phyloP scores from a whole-genome alignment of 2,113 vertebrate genomes.

The Nasalis larvatus region DNA sequence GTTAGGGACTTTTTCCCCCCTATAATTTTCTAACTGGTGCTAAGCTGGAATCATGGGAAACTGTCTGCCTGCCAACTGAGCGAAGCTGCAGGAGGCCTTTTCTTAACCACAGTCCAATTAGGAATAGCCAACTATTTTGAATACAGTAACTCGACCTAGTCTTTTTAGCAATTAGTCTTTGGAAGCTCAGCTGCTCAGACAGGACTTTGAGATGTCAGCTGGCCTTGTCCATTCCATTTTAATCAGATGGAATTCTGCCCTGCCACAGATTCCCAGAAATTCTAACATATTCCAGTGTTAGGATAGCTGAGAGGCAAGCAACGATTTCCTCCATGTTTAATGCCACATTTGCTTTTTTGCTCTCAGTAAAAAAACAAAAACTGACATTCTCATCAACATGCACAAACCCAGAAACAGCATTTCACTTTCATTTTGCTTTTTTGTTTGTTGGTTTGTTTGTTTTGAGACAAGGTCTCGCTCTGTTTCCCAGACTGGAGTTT shows the following conservation, averaged over 20 bases:
- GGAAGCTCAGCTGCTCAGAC: not conserved
- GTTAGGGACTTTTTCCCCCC: not conserved
- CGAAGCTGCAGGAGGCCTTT: not conserved
- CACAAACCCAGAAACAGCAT: not conserved
- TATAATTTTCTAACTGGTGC: not conserved
- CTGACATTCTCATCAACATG: not conserved
- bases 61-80: not conserved
- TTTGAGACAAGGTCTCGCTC: too few species aligned
- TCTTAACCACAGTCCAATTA: not conserved
- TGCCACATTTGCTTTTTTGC: not conserved
- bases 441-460: too few species aligned
- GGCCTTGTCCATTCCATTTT: not conserved
- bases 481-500: too few species aligned
- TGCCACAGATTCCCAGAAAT: not conserved
- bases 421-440: not conserved
- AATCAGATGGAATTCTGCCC: not conserved
- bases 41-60: not conserved
- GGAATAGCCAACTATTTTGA: not conserved
- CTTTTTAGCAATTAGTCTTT: conserved; percentile 13
- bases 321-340: not conserved
- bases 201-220: not conserved
- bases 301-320: not conserved
- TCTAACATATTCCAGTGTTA: not conserved
- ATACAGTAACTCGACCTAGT: not conserved
- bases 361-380: not conserved